Evolutionary conservation across 2,113 vertebrate genomes (phyloP).

Genomic region (Sinocyclocheilus anophthalmus): DNA sequence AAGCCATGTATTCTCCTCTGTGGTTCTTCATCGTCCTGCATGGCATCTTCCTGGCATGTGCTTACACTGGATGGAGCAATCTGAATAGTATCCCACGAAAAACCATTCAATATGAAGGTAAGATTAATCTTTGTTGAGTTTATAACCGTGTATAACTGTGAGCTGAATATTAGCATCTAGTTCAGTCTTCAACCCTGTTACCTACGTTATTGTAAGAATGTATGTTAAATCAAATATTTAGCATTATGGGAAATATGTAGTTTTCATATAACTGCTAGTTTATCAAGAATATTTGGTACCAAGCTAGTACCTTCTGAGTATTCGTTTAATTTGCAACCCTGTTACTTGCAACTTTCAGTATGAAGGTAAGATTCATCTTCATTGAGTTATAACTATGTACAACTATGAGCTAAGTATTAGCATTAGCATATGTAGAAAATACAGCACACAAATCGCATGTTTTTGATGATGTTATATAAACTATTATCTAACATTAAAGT

Average conservation of each 20-base stretch:
- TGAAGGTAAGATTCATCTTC: conserved; percentile 59
- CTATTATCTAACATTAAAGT: background rate
- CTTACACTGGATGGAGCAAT: conserved; percentile 38
- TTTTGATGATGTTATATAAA: background rate
- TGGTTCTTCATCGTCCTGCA: conserved; percentile 58
- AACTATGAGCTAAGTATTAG: background rate
- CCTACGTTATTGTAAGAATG: background rate
- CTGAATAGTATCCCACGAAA: conserved; percentile 66
- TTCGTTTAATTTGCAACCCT: background rate
- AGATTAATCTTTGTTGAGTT: background rate
- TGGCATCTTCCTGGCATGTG: conserved; percentile 64
- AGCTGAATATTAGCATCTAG: background rate
- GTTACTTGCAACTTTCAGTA: conserved; percentile 36
- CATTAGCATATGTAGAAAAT: background rate
- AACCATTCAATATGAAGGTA: conserved; percentile 60
- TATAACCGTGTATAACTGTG: too few species aligned
- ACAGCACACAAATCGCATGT: background rate
- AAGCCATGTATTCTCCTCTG: conserved; percentile 68
- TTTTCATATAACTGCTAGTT: background rate
- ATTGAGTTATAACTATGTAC: background rate
- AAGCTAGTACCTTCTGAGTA: background rate
- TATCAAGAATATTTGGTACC: background rate
- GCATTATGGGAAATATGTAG: background rate
- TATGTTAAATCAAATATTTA: background rate
- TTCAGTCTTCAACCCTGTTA: background rate